Evolutionary conservation across 2,113 vertebrate genomes (phyloP).

Genomic region (Dasyprocta punctata): DNA sequence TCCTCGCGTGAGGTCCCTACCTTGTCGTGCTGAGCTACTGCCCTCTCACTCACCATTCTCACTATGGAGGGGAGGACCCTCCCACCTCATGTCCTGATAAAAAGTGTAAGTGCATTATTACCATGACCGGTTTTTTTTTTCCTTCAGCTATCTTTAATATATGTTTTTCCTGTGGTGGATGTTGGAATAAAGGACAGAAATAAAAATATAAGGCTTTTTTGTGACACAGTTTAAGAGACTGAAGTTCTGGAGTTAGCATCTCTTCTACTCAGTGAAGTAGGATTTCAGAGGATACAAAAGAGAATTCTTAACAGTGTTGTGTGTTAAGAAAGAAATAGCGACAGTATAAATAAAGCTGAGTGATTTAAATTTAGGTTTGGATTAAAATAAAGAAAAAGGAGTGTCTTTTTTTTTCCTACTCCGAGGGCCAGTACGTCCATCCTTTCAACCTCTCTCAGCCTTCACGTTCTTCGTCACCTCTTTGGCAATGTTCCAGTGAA

Average conservation of each 20-base stretch:
- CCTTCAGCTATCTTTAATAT: neutral
- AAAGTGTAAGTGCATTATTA: neutral
- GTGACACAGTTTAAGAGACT: neutral
- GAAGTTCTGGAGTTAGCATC: neutral
- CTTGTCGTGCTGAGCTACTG: neutral
- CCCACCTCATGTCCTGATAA: too few relatives aligned
- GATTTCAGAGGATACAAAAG: neutral
- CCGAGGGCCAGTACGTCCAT: neutral
- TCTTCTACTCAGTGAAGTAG: neutral
- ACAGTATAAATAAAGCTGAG: neutral
- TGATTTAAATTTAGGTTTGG: neutral
- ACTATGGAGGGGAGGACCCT: rapidly evolving
- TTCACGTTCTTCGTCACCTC: neutral
- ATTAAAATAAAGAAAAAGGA: neutral
- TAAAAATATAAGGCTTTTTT: neutral
- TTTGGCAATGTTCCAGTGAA: neutral
- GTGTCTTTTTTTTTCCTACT: neutral
- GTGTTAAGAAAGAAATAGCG: neutral
- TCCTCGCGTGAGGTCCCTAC: neutral
- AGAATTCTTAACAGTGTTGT: neutral
- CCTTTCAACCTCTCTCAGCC: neutral
- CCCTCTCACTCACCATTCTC: rapidly evolving
- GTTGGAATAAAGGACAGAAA: neutral
- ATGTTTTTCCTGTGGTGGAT: neutral
- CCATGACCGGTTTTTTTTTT: neutral